Percentiles rank a stretch among this genome's conserved stretches.
phyloP scores from a whole-genome alignment of 2,113 vertebrate species.

The Oryzias woworae region DNA sequence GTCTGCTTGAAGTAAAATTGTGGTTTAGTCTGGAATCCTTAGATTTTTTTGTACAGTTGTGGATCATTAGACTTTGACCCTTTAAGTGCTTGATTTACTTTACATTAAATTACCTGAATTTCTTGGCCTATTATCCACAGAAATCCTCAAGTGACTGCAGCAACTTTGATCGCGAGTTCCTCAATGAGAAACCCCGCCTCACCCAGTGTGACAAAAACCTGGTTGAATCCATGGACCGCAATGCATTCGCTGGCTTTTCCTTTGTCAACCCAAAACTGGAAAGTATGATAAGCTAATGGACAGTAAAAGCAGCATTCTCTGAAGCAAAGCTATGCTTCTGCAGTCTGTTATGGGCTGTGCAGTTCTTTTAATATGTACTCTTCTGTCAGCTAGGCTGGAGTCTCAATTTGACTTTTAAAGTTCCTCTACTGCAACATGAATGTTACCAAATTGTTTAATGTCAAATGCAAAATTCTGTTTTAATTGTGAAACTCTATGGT shows the following conservation, averaged over 20 bases:
- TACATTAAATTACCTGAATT: slow-evolving; percentile 17
- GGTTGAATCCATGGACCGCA: slow-evolving; percentile 95
- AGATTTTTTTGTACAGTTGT: neutral
- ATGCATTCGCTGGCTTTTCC: slow-evolving; percentile 89
- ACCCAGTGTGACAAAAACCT: slow-evolving; percentile 92
- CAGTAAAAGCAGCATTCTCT: neutral
- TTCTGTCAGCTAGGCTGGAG: slow-evolving; percentile 17
- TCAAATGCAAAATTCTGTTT: slow-evolving; percentile 19
- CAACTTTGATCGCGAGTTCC: slow-evolving; percentile 97
- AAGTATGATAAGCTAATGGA: slow-evolving; percentile 80
- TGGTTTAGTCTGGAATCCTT: too few species aligned
- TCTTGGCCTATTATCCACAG: slow-evolving; percentile 67
- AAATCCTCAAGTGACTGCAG: slow-evolving; percentile 89
- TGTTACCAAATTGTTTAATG: slow-evolving; percentile 6
- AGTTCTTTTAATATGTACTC: slow-evolving; percentile 6
- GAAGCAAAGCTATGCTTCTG: neutral
- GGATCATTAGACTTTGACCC: neutral
- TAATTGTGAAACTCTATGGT: slow-evolving; percentile 18
- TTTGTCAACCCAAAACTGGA: slow-evolving; percentile 92
- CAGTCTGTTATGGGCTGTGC: slow-evolving; percentile 7
- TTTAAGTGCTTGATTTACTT: neutral
- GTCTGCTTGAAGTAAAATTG: too few species aligned
- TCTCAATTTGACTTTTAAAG: slow-evolving; percentile 12
- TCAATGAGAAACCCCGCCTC: slow-evolving; percentile 90
- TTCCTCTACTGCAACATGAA: slow-evolving; percentile 9